These are phyloP conservation scores for Protosalanx chinensis DNA, from an alignment of 2,797 vertebrate genomes.

Conservation along the genomic window DNA sequence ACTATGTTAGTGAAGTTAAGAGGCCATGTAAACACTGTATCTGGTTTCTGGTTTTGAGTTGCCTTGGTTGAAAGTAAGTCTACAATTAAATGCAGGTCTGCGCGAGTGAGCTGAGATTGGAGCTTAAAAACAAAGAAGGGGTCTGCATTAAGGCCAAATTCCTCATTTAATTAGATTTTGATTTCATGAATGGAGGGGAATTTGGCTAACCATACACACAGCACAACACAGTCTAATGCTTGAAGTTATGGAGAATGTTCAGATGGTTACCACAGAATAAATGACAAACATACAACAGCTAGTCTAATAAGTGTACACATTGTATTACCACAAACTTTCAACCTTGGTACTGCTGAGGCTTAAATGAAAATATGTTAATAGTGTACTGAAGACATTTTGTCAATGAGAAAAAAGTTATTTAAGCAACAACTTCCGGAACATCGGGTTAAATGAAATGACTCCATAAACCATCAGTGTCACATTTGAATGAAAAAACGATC, in stretches of 20 bases:
- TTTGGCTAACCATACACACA: slow-evolving; percentile 30
- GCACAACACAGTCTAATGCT: no score
- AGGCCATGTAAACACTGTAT: slow-evolving; percentile 25
- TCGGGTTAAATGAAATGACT: slow-evolving; percentile 19
- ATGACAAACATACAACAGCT: not conserved
- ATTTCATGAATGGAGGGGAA: slow-evolving; percentile 28
- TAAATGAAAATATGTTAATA: no score
- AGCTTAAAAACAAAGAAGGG: slow-evolving; percentile 30
- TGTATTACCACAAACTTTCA: no score
- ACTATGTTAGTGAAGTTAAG: slow-evolving; percentile 27
- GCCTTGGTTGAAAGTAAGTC: slow-evolving; percentile 21
- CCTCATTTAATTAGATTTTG: slow-evolving; percentile 35
- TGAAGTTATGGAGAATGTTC: no score
- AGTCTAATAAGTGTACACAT: not conserved
- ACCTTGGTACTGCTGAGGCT: no score
- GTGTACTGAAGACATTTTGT: slow-evolving; percentile 2
- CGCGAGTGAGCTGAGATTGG: slow-evolving; percentile 30
- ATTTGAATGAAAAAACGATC: slow-evolving; percentile 29
- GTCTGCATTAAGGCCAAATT: slow-evolving; percentile 15
- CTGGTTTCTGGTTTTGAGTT: slow-evolving; percentile 31
- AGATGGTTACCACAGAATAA: no score
- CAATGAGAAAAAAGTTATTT: slow-evolving; percentile 14
- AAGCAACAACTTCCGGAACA: slow-evolving; percentile 12
- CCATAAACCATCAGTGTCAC: slow-evolving; percentile 31
- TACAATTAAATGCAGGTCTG: slow-evolving; percentile 24